phyloP scores from a whole-genome alignment of 2,113 vertebrate genomes.

The Crotalus tigris region DNA sequence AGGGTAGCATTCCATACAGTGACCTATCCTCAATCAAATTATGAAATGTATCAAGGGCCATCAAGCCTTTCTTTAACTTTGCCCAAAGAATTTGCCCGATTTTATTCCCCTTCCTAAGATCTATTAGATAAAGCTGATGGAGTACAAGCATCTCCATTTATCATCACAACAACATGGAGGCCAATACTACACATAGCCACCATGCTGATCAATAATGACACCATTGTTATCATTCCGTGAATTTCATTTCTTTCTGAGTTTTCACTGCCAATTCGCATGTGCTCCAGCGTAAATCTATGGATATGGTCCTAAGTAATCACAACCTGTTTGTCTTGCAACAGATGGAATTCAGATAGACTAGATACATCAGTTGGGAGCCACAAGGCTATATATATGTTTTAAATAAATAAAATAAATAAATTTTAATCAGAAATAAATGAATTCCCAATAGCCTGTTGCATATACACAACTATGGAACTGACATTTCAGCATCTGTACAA shows the following conservation, averaged over 20 bases:
- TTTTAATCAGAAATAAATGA: no score
- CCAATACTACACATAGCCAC: background rate
- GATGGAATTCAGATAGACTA: background rate
- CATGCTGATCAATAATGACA: background rate
- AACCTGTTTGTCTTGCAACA: background rate
- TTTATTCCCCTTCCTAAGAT: background rate
- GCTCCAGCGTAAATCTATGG: background rate
- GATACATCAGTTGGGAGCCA: background rate
- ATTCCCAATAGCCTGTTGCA: background rate
- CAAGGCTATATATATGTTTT: no score
- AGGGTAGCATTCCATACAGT: background rate
- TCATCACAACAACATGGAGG: background rate
- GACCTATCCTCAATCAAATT: background rate
- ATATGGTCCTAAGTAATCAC: background rate
- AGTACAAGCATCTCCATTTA: no score
- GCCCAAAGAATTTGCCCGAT: background rate
- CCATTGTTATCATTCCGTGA: background rate
- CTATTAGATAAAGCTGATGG: background rate
- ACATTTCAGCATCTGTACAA: background rate
- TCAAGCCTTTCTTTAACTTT: background rate
- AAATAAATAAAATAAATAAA: no score
- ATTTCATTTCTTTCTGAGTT: no score
- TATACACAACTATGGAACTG: background rate
- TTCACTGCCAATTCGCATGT: no score
- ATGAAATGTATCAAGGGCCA: no score